Conservation (phyloP, 2,113 vertebrate species). For the Cebidichthys violaceus region DNA sequence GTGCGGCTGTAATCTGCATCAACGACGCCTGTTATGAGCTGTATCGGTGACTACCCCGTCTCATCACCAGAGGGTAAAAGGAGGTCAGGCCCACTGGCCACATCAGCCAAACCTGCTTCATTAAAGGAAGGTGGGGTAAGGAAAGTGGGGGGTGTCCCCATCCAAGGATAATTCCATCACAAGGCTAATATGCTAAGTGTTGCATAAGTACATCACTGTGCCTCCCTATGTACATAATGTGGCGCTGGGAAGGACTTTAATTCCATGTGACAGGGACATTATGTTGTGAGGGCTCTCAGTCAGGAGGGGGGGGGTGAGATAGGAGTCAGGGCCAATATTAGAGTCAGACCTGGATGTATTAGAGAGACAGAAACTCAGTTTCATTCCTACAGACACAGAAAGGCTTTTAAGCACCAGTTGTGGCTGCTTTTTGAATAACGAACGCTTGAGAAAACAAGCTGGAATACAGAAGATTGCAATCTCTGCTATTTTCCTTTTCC, state of each 20-base stretch:
- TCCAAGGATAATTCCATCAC: constrained; percentile 76
- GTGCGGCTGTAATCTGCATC: constrained; percentile 64
- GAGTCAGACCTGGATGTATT: constrained; percentile 46
- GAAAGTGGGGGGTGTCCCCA: constrained; percentile 44
- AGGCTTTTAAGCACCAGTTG: constrained; percentile 57
- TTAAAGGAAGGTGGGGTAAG: constrained; percentile 14
- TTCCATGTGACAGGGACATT: constrained; percentile 75
- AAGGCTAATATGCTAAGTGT: constrained; percentile 79
- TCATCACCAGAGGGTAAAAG: constrained; percentile 49
- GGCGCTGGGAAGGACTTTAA: constrained; percentile 69
- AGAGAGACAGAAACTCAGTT: constrained; percentile 44
- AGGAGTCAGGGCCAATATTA: constrained; percentile 42
- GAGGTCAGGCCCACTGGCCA: constrained; percentile 49
- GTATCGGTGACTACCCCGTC: constrained; percentile 52
- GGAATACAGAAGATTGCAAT: constrained; percentile 43
- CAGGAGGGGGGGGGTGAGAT: constrained; percentile 32
- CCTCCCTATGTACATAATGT: constrained; percentile 69
- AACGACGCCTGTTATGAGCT: constrained; percentile 45
- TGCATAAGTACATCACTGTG: constrained; percentile 74
- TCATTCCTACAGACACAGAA: constrained; percentile 54
- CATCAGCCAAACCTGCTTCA: constrained; percentile 56
- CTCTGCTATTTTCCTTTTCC: background rate
- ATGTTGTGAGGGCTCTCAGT: constrained; percentile 61
- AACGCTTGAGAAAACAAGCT: constrained; percentile 40
- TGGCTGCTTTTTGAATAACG: constrained; percentile 17